phyloP scores from a whole-genome alignment of 2,797 vertebrate species.

The Manis pentadactyla region DNA sequence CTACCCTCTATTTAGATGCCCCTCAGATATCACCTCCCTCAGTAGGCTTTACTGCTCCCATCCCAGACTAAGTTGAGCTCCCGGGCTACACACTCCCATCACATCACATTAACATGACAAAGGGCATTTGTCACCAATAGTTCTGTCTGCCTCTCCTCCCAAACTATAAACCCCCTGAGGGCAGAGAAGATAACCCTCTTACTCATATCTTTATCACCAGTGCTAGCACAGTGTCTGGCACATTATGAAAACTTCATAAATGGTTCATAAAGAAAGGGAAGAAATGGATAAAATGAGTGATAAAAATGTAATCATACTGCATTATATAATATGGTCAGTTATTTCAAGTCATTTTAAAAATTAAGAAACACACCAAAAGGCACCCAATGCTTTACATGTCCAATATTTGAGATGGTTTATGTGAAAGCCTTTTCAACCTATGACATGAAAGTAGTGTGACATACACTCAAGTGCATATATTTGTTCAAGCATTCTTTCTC shows the following conservation, averaged over 20 bases:
- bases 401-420: neutral
- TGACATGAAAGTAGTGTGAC: neutral
- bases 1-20: neutral
- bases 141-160: neutral
- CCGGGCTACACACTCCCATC: neutral
- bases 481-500: neutral
- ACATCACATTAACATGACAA: neutral
- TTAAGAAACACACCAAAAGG: neutral
- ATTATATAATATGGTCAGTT: neutral
- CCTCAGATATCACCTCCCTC: neutral
- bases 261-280: neutral
- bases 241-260: neutral
- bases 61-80: neutral
- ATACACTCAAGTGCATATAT: neutral
- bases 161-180: neutral
- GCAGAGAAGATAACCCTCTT: neutral
- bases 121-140: neutral
- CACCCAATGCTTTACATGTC: neutral
- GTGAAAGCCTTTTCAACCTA: neutral
- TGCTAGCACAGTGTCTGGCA: neutral
- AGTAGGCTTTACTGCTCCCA: neutral
- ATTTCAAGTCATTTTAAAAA: conserved; percentile 11
- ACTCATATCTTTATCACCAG: neutral
- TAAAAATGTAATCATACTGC: neutral
- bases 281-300: neutral